These are phyloP conservation scores for Lepus townsendii DNA, from an alignment of 2,797 vertebrate genomes.

Conservation along the genomic window DNA sequence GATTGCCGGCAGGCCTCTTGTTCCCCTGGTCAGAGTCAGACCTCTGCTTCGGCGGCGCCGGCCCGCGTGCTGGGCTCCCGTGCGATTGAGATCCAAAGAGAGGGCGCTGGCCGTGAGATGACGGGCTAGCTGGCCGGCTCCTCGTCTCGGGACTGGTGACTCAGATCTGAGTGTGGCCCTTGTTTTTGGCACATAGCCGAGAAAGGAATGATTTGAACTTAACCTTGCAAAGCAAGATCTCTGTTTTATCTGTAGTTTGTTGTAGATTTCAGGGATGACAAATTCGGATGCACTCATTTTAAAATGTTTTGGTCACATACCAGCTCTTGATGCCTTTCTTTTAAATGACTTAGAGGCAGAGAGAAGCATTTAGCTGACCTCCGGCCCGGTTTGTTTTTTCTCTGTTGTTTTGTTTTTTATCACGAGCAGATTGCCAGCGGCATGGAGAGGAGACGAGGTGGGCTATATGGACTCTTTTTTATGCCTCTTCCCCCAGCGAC, in stretches of 20 bases:
- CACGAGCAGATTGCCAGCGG: constrained; percentile 73
- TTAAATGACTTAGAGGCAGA: constrained; percentile 46
- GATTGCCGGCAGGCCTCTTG: constrained; percentile 83
- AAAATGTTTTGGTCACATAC: constrained; percentile 65
- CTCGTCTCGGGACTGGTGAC: constrained; percentile 32
- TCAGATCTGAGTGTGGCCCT: constrained; percentile 32
- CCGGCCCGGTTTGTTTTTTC: not conserved
- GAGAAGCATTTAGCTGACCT: constrained; percentile 63
- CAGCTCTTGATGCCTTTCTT: constrained; percentile 82
- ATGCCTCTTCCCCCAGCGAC: constrained; percentile 76
- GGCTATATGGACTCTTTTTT: constrained; percentile 72
- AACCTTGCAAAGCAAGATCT: constrained; percentile 81
- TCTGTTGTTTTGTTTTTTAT: not conserved
- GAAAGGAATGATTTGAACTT: constrained; percentile 58
- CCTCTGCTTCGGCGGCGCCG: constrained; percentile 35
- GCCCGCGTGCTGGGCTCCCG: constrained; percentile 41
- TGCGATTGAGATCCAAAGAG: constrained; percentile 67
- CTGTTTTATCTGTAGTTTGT: constrained; percentile 62
- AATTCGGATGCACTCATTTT: constrained; percentile 80
- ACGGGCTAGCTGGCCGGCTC: not conserved
- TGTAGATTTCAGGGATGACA: constrained; percentile 82
- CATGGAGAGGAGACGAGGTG: constrained; percentile 71
- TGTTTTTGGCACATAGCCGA: constrained; percentile 2
- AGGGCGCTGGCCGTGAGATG: constrained; percentile 11
- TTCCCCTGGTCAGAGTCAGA: constrained; percentile 70